Base-by-base conservation (phyloP, 2,888 invertebrate genomes). In the Caradrina kadenii region DNA sequence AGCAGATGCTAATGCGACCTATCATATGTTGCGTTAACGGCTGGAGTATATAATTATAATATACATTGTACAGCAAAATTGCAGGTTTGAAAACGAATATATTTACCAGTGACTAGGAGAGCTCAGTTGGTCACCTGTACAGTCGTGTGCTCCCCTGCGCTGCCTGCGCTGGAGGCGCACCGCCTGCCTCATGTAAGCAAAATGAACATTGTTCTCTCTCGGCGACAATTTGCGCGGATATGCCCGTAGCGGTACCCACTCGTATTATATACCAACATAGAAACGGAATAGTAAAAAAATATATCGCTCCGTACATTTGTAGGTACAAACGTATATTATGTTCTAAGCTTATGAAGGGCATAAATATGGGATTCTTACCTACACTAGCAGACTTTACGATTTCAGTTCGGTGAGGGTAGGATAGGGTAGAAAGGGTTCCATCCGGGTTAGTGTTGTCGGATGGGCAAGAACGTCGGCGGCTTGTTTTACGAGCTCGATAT, bases 341-440 rank as follows among this genome's bases (percentile, higher is more conserved):
- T 65, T 62, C 60, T 62, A 64, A 65, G 64, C 76, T 71, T 73
- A 69, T 73, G 67, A 61, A 66, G 55, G 71, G 42, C 72, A 70
- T 80, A 81, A 80, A 80, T 74, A 74, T 54, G 56, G 49, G 73
- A 74, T 63, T 79, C 64, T 72, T 74, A 80, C 82, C 61, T 72
- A 72, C 74, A 77, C 69, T 54, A 69, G 58, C 68, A 76, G 52
- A 72, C 58, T 80, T 82, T 82, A 80, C 68, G 80, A 73, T 67
- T 76, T 59, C 66, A 60, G 63, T 67, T 62, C 52, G 39, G 59
- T 53, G 26, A 26, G 73, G 68, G 77, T 66, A n/a, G 21, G 21
- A 35, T 35, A 42, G 39, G 48, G 35, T 45, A 67, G 60, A 42
- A 81, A 73, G 63, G 79, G 80, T 76, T 70, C 26, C 60, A 53